Evolutionary conservation across 2,797 vertebrate species (phyloP).

Genomic region (Lithobates pipiens): DNA sequence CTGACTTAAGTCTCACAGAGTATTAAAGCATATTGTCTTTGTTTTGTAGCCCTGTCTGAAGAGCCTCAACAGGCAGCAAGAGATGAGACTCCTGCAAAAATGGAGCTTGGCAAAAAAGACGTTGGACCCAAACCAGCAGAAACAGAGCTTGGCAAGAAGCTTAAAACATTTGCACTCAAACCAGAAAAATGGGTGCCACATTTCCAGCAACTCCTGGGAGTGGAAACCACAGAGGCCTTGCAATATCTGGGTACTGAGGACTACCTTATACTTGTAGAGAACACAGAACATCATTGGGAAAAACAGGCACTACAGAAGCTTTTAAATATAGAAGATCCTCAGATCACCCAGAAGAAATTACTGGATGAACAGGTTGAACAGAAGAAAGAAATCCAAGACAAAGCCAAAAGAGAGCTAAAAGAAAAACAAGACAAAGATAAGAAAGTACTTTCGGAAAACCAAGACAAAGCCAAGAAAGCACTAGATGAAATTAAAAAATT

Average conservation of each 20-base stretch:
- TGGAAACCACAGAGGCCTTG: constrained; percentile 61
- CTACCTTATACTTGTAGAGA: constrained; percentile 60
- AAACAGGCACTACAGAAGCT: constrained; percentile 50
- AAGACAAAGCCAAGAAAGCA: background rate
- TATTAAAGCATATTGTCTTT: background rate
- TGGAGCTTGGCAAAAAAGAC: background rate
- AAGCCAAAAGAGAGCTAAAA: too few species aligned
- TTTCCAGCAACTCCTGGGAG: constrained; percentile 49
- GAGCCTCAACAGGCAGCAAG: too few species aligned
- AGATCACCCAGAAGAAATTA: background rate
- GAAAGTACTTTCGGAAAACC: background rate
- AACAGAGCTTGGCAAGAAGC: background rate
- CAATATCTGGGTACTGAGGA: constrained; percentile 61
- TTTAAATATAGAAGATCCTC: constrained; percentile 5
- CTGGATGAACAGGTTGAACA: background rate
- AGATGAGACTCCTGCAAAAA: background rate
- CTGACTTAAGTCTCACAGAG: too few species aligned
- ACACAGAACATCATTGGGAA: constrained; percentile 62
- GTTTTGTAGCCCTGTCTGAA: constrained; percentile 43
- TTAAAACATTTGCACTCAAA: background rate
- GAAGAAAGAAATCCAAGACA: background rate
- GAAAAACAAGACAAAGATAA: background rate
- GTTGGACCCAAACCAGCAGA: background rate
- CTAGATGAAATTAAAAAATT: constrained; percentile 57
- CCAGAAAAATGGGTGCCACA: constrained; percentile 2